Evolutionary conservation across 2,888 invertebrate species (phyloP), one percentile per base, ranked within the genome.

Genomic region (Caenorhabditis sp.): DNA sequence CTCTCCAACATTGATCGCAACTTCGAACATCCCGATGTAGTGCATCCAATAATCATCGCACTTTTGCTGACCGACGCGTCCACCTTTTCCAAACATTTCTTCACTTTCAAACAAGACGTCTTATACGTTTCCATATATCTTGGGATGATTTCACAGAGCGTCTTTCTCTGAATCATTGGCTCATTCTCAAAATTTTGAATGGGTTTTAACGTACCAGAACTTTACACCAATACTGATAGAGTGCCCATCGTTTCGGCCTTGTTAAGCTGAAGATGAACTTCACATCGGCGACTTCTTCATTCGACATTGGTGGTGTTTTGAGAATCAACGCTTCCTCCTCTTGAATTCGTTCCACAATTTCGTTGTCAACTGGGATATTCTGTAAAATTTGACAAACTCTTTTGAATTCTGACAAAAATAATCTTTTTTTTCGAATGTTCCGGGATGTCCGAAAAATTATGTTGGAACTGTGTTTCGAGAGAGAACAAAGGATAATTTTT

Each of bases 1-100:
- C 82, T 89, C 62, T 91, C 90, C 71, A 94, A 89, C 4, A 92
- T 89, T 1, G 90, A 89, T 78, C 92, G 91, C 21, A 92, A 88
- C 63, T 92, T 90, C 10, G 93, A 93, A 0, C 93, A 93, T 21
- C 92, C 91, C 0, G 93, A 92, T 0, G 93, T 93, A 5, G 94
- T 94, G 88, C 93, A 92, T 0, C 93, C 93, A 26, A 93, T 62
- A 19, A 83, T 62, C 77, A 76, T 62, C 17, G 77, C 53, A 58
- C 58, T 67, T 57, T 53, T 66, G 58, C 67, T 60, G 6, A 77
- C 62, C 12, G 43, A 66, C 3, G 70, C 71, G 31, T 78, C 72
- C 5, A 63, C 4, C 12, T 24, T 31, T 4, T 66, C 66, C 17
- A 8, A 6, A 26, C 10, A 10, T n/a, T 55, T 23, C 17, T 64